phyloP scores from a whole-genome alignment of 2,113 vertebrate genomes.

The Melierax canorus region DNA sequence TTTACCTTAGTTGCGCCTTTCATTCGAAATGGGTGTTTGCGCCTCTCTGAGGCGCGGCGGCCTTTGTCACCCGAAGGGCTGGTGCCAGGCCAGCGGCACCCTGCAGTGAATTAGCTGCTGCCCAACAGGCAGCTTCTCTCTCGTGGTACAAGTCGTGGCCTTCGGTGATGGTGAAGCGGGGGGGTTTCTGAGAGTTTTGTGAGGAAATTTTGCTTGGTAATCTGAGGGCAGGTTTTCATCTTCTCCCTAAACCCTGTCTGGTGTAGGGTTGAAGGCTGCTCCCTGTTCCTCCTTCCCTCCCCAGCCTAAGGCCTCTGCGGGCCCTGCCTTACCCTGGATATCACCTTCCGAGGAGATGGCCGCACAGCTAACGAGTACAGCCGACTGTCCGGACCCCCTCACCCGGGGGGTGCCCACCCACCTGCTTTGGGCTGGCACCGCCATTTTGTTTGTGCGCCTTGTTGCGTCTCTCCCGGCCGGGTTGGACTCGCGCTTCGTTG shows the following conservation, averaged over 20 bases:
- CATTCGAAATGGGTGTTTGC: accelerated
- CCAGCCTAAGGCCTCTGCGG: too few species aligned
- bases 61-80: neutral
- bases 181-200: neutral
- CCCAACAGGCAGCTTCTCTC: neutral
- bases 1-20: neutral
- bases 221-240: neutral
- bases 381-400: accelerated
- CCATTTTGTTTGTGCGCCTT: neutral
- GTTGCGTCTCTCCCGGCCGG: neutral
- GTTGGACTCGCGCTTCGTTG: neutral
- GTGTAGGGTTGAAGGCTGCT: neutral
- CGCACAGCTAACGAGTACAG: accelerated
- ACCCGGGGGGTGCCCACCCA: accelerated
- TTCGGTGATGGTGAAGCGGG: neutral
- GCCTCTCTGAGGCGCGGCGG: accelerated
- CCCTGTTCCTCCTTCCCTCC: neutral
- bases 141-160: accelerated
- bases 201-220: neutral
- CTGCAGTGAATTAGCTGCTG: neutral
- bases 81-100: neutral
- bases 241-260: too few species aligned
- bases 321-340: neutral
- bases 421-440: neutral
- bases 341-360: neutral